Conservation (phyloP, 2,113 vertebrate genomes). For the Gymnobelideus leadbeateri region DNA sequence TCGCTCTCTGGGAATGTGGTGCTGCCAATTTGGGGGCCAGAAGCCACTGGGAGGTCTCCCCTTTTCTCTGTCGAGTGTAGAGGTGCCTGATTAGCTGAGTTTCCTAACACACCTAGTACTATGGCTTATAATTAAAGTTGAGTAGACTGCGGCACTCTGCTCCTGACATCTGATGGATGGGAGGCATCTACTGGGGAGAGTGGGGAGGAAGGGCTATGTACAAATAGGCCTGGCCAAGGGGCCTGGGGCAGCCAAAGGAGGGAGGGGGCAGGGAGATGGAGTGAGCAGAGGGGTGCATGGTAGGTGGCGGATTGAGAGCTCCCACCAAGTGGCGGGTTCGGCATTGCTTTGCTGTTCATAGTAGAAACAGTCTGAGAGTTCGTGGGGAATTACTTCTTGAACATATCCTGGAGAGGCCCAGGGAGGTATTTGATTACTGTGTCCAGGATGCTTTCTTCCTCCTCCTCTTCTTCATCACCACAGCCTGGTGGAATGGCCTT, state of each 20-base stretch:
- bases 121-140: conserved; percentile 88
- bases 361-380: conserved; percentile 77
- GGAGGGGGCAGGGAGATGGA: conserved; percentile 63
- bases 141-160: conserved; percentile 84
- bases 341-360: conserved; percentile 80
- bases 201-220: conserved; percentile 72
- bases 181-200: conserved; percentile 81
- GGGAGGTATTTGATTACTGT: conserved; percentile 99
- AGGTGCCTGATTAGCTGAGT: conserved; percentile 73
- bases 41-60: conserved; percentile 60
- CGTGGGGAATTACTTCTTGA: conserved; percentile 92
- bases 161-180: conserved; percentile 81
- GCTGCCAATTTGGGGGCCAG: conserved; percentile 57
- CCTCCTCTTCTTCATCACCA: conserved; percentile 90
- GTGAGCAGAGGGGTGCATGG: conserved; percentile 58
- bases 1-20: conserved; percentile 60
- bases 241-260: conserved; percentile 27
- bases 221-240: conserved; percentile 71
- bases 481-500: conserved; percentile 89
- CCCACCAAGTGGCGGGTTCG: conserved; percentile 75
- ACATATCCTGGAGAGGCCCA: conserved; percentile 97
- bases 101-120: conserved; percentile 81
- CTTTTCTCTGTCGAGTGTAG: conserved; percentile 74
- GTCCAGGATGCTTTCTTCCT: conserved; percentile 96
- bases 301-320: conserved; percentile 77